Conservation (phyloP, 1,140 invertebrate genomes). For the Spodoptera frugiperda region DNA sequence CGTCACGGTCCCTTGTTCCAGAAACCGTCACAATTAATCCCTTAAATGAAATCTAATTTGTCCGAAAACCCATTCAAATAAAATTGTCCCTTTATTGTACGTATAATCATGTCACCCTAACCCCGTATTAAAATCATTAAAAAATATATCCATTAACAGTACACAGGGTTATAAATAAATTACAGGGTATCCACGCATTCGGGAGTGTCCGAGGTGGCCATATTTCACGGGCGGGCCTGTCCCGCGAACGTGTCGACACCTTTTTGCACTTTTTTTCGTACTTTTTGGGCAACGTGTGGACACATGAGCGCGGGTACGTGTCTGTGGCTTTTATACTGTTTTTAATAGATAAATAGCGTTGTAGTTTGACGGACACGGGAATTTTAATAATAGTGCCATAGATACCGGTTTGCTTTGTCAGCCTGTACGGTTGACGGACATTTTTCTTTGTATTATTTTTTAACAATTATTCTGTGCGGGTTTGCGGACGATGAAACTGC, state of each 20-base stretch:
- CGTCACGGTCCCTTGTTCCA: conserved; percentile 3
- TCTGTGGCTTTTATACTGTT: conserved; percentile 57
- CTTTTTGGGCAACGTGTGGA: conserved; percentile 56
- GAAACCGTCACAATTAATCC: background rate
- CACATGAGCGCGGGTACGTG: conserved; percentile 49
- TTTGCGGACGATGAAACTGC: background rate
- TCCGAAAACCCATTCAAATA: conserved; percentile 19
- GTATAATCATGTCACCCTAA: conserved; percentile 46
- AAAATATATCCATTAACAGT: conserved; percentile 48
- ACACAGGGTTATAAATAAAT: conserved; percentile 53
- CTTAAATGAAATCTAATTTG: conserved; percentile 36
- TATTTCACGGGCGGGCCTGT: conserved; percentile 52
- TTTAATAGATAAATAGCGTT: conserved; percentile 52
- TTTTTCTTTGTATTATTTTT: background rate
- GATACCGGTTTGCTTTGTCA: conserved; percentile 12
- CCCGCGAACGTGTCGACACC: conserved; percentile 57
- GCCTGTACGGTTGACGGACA: background rate
- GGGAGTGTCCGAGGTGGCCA: conserved; percentile 49
- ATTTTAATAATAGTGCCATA: conserved; percentile 56
- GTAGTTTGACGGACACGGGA: conserved; percentile 39
- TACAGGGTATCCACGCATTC: conserved; percentile 41
- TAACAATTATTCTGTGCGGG: conserved; percentile 33
- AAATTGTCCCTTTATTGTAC: conserved; percentile 44
- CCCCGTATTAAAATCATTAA: conserved; percentile 45
- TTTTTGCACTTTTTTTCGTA: conserved; percentile 59